Conservation (phyloP, 2,113 vertebrate species). For the Gymnorhina tibicen region DNA sequence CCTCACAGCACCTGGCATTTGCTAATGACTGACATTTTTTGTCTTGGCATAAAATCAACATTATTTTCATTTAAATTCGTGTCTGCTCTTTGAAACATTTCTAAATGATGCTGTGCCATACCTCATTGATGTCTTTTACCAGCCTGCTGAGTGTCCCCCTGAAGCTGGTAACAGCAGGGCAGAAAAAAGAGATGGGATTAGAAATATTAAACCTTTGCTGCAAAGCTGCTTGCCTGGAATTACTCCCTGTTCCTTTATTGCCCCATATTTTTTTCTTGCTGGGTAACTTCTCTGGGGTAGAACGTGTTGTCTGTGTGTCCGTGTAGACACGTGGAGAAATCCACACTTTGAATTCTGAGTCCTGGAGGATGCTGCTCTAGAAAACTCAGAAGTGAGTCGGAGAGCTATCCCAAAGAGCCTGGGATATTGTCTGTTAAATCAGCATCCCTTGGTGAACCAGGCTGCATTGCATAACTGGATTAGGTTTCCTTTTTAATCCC, state of each 20-base stretch:
- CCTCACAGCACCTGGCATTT: not conserved
- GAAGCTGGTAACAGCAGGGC: not conserved
- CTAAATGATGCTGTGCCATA: not conserved
- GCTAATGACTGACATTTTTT: not conserved
- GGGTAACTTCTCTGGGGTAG: not conserved
- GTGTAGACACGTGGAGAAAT: not conserved
- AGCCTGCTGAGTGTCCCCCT: not conserved
- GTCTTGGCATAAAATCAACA: not conserved
- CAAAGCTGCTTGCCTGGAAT: not conserved
- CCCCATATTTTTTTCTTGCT: not conserved
- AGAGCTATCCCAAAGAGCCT: not conserved
- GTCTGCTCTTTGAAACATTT: not conserved
- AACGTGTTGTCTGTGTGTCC: accelerated
- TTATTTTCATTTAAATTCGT: not conserved
- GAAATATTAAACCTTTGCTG: not conserved
- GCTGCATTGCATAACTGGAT: not conserved
- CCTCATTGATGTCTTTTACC: not conserved
- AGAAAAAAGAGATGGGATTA: not conserved
- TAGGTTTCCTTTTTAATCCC: constrained; percentile 1
- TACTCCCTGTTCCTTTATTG: not conserved
- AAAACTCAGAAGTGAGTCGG: not conserved
- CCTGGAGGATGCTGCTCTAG: not conserved
- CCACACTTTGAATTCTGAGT: not conserved
- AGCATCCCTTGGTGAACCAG: not conserved
- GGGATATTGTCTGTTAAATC: not conserved